phyloP scores from a whole-genome alignment of 2,797 vertebrate species.

The Melanotaenia nigrans region DNA sequence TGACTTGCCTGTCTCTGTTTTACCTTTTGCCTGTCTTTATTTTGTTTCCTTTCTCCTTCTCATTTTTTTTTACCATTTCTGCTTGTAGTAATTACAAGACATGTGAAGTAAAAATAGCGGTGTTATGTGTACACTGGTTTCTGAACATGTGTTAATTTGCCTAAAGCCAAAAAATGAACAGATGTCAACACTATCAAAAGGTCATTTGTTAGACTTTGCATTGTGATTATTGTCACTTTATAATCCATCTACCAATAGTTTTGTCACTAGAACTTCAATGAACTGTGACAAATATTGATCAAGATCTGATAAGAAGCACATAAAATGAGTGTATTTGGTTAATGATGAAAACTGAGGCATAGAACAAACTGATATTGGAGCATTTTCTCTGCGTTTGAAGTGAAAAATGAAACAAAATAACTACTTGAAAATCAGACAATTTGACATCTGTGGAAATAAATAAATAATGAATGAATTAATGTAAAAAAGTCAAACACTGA shows the following conservation, averaged over 20 bases:
- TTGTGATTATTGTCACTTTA: not conserved
- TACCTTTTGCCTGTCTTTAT: too few species aligned
- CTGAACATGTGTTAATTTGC: too few species aligned
- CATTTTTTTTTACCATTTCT: not conserved
- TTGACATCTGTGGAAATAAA: too few species aligned
- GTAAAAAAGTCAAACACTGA: too few species aligned
- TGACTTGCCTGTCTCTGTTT: not conserved
- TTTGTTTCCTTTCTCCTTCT: not conserved
- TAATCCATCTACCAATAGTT: not conserved
- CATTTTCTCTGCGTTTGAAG: too few species aligned
- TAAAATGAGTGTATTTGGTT: not conserved
- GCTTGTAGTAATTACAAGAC: not conserved
- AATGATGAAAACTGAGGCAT: not conserved
- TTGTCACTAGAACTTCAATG: not conserved
- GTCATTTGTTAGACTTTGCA: too few species aligned
- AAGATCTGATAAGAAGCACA: not conserved
- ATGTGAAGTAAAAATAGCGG: not conserved
- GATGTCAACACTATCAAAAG: too few species aligned
- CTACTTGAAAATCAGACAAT: too few species aligned
- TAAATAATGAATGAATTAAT: too few species aligned
- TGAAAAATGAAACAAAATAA: too few species aligned
- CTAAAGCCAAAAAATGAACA: too few species aligned
- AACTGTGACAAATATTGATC: not conserved
- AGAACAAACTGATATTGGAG: not conserved
- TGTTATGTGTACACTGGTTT: too few species aligned